Percentiles rank a stretch among this genome's conserved stretches.
phyloP scores from a whole-genome alignment of 2,888 invertebrate species.

The Tetrapedia diversipes region DNA sequence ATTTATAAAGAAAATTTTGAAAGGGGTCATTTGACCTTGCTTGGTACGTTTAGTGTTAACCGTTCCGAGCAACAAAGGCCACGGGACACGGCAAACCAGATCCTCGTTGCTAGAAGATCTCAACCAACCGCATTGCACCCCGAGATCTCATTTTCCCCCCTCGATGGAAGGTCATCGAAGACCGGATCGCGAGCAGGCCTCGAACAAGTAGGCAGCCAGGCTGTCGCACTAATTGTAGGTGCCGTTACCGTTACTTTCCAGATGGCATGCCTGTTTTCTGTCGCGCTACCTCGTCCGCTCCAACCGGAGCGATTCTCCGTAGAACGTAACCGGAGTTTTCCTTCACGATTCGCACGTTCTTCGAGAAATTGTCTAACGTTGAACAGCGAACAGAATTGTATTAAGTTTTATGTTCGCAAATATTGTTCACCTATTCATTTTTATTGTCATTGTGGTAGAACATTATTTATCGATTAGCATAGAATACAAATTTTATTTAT shows the following conservation, averaged over 20 bases:
- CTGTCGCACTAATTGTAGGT: slow-evolving; percentile 75
- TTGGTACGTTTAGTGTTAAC: no score
- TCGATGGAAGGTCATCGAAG: slow-evolving; percentile 72
- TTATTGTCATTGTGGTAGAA: no score
- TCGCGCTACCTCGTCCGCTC: slow-evolving; percentile 65
- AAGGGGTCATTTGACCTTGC: no score
- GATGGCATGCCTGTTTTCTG: slow-evolving; percentile 76
- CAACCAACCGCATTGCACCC: slow-evolving; percentile 45
- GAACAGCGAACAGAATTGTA: no score
- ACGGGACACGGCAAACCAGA: slow-evolving; percentile 44
- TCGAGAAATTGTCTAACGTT: no score
- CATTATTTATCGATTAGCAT: no score
- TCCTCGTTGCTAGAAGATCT: slow-evolving; percentile 39
- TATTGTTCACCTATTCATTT: no score
- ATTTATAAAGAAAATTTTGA: no score
- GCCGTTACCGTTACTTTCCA: slow-evolving; percentile 78
- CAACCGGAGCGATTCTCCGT: slow-evolving; percentile 50
- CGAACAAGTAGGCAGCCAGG: slow-evolving; percentile 57
- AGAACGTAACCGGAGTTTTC: slow-evolving; percentile 21
- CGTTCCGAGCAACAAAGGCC: slow-evolving; percentile 39
- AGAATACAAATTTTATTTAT: no score
- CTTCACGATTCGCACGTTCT: slow-evolving; percentile 14
- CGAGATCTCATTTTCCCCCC: slow-evolving; percentile 69
- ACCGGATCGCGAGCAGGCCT: slow-evolving; percentile 60
- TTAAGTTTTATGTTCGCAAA: no score